Base-by-base conservation (phyloP, 2,888 invertebrate species). In the Elmis aenea region DNA sequence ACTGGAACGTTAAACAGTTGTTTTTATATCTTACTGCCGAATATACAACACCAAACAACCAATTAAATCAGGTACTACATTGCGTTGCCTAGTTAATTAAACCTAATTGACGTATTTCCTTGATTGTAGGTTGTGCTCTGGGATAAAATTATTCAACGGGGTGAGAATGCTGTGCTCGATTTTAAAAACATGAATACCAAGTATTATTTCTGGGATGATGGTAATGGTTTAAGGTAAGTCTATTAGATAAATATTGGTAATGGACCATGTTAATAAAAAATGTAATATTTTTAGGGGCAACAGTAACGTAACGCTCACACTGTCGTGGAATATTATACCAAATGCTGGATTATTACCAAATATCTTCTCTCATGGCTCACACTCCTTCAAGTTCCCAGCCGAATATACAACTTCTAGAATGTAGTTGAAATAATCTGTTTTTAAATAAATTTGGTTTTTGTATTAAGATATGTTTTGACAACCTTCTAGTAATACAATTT, bases 201-300 rank as follows among this genome's bases (percentile, higher is more conserved):
- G 64, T 99, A 99, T 71, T 99, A 97, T 64, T 99, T 99, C 73
- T 94, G 95, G 91, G 99, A 99, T 75, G 97, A 97, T 74, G 97
- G 97, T 42, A 91, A 91, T 69, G 95, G 96, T 54, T 76, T 99
- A 30, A 89, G 81, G 89, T 92, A 74, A 77, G 76, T 26, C 9
- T 14, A 16, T 15, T n/a, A n/a, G n/a, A 11, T 13, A 31, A 23
- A 16, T 43, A 6, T 30, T 22, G 13, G 13, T 27, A 23, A 9
- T 2, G 3, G n/a, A n/a, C n/a, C n/a, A n/a, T n/a, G 18, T 8
- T 18, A 18, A 18, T 18, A 18, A 18, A 18, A 5, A 56, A 39
- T 47, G n/a, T n/a, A n/a, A n/a, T n/a, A n/a, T 58, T 77, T 79
- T 41, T 74, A 92, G 91, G 63, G 90, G 82, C 38, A 93, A 97